These are phyloP conservation scores for Falco novaeseelandiae DNA, from an alignment of 2,797 vertebrate species.

Conservation along the genomic window DNA sequence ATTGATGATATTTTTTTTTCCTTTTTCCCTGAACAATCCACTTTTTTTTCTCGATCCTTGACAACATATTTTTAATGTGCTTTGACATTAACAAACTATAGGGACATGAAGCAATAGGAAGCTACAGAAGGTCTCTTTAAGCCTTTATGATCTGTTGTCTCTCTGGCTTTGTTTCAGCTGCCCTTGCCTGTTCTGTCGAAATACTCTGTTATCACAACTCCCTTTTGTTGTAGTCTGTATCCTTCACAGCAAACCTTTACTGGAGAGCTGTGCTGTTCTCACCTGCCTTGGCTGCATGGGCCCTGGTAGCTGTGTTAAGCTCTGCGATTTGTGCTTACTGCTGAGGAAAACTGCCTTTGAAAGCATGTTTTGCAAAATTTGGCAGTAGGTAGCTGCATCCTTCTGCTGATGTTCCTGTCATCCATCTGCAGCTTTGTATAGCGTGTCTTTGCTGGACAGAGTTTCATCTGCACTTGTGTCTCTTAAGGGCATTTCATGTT, in stretches of 20 bases:
- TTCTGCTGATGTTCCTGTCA: constrained; percentile 18
- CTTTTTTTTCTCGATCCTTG: neutral
- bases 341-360: constrained; percentile 21
- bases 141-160: neutral
- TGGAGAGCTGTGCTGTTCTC: neutral
- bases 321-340: neutral
- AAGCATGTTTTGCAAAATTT: constrained; percentile 11
- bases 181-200: neutral
- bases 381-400: constrained; percentile 7
- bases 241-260: neutral
- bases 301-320: neutral
- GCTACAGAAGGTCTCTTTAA: neutral
- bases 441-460: neutral
- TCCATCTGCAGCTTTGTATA: constrained; percentile 22
- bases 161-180: constrained; percentile 17
- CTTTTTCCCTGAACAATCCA: neutral
- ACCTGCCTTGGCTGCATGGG: neutral
- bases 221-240: neutral
- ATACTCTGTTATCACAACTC: neutral
- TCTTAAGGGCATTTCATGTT: constrained; percentile 28
- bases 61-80: neutral
- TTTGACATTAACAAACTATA: neutral
- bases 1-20: neutral
- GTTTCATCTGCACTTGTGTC: constrained; percentile 11
- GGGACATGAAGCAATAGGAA: neutral